Evolutionary conservation across 2,888 invertebrate genomes (phyloP).

Genomic region (Trichogramma evanescens): DNA sequence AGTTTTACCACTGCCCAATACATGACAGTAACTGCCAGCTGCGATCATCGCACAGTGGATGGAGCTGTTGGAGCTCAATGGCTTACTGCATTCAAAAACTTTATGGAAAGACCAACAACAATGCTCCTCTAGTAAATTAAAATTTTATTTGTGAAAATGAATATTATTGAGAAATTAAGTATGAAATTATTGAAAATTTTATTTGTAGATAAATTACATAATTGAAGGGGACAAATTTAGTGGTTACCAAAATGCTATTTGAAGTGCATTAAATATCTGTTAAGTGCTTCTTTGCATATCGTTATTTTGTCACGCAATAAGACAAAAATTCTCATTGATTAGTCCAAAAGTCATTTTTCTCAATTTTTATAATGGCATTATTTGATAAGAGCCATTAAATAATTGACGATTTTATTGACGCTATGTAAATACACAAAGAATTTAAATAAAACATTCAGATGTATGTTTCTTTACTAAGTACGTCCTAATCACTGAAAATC

Average conservation of each 20-base stretch:
- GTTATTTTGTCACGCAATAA: constrained; percentile 3
- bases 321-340: constrained; percentile 8
- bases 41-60: constrained; percentile 95
- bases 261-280: constrained; percentile 3
- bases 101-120: constrained; percentile 84
- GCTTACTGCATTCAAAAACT: constrained; percentile 82
- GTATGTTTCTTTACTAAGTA: constrained; percentile 8
- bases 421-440: constrained; percentile 20
- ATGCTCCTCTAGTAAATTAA: constrained; percentile 74
- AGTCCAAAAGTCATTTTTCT: constrained; percentile 4
- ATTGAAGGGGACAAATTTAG: background rate
- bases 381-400: constrained; percentile 2
- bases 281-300: constrained; percentile 7
- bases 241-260: constrained; percentile 9
- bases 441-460: constrained; percentile 4
- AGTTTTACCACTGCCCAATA: constrained; percentile 70
- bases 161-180: background rate
- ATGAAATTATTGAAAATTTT: background rate
- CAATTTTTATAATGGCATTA: constrained; percentile 4
- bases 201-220: background rate
- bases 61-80: constrained; percentile 97
- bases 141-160: background rate
- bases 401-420: constrained; percentile 12
- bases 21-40: constrained; percentile 87
- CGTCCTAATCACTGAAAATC: constrained; percentile 11